A percentile compares a stretch with the other conserved stretches of the same genome.
Evolutionary conservation across 1,140 invertebrate species (phyloP).

Genomic region (Microplitis demolitor): DNA sequence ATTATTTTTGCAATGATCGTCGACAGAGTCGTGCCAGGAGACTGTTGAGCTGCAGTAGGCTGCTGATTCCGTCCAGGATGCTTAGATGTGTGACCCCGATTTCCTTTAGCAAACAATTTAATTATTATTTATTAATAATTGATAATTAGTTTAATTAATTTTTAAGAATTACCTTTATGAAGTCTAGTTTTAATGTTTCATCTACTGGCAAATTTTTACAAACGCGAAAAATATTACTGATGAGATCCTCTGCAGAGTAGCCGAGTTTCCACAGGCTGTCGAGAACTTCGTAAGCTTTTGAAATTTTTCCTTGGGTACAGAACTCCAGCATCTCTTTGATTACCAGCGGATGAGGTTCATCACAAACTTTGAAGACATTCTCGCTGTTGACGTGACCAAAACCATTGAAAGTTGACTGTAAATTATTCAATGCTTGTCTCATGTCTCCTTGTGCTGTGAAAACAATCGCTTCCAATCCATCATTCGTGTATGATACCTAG

Average conservation of each 20-base stretch:
- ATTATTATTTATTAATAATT: slow-evolving; percentile 7
- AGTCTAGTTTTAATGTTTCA: slow-evolving; percentile 84
- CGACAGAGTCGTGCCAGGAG: slow-evolving; percentile 83
- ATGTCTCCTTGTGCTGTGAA: slow-evolving; percentile 99
- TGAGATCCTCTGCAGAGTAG: slow-evolving; percentile 95
- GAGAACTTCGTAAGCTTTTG: slow-evolving; percentile 86
- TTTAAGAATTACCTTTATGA: slow-evolving; percentile 73
- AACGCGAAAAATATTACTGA: slow-evolving; percentile 92
- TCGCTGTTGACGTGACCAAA: slow-evolving; percentile 90
- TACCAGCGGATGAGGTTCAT: slow-evolving; percentile 96
- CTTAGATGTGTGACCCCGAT: slow-evolving; percentile 91
- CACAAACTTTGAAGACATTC: slow-evolving; percentile 99
- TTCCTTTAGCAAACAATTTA: slow-evolving; percentile 66
- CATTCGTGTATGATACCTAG: slow-evolving; percentile 77
- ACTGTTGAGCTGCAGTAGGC: slow-evolving; percentile 88
- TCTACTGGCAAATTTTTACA: slow-evolving; percentile 84
- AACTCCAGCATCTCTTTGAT: slow-evolving; percentile 91
- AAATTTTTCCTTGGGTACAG: slow-evolving; percentile 82
- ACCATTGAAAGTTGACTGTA: slow-evolving; percentile 96
- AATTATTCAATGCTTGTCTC: slow-evolving; percentile 95
- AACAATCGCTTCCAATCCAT: slow-evolving; percentile 95
- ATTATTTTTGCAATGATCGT: slow-evolving; percentile 38
- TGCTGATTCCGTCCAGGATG: slow-evolving; percentile 86
- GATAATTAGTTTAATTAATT: slow-evolving; percentile 16
- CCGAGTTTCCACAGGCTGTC: slow-evolving; percentile 89